phyloP scores from a whole-genome alignment of 92 coral and sea anemone species.

The Epizoanthus ramosus region DNA sequence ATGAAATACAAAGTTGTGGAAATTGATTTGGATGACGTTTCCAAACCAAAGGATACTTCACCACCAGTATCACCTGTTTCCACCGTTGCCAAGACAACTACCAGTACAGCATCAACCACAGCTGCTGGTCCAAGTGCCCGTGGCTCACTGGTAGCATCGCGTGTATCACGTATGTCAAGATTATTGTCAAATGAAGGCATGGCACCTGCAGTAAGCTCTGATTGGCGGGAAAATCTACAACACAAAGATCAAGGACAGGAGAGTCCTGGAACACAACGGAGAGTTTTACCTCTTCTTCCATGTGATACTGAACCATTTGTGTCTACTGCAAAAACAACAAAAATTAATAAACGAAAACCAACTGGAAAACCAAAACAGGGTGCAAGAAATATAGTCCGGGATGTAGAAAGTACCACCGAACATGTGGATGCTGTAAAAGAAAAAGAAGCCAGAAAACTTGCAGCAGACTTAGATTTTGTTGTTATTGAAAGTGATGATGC shows the following conservation, averaged over 20 bases:
- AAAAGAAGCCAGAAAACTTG: slow-evolving; percentile 42
- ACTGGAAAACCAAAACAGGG: slow-evolving; percentile 62
- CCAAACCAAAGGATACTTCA: slow-evolving; percentile 13
- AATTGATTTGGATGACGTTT: slow-evolving; percentile 68
- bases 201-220: slow-evolving; percentile 25
- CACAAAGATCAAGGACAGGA: slow-evolving; percentile 39
- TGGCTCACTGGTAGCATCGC: slow-evolving; percentile 67
- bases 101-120: slow-evolving; percentile 1
- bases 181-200: slow-evolving; percentile 69
- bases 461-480: slow-evolving; percentile 69
- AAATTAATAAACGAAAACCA: slow-evolving; percentile 62
- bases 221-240: slow-evolving; percentile 16
- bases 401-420: slow-evolving; percentile 6
- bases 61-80: slow-evolving; percentile 23
- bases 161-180: slow-evolving; percentile 69
- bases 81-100: slow-evolving; percentile 30
- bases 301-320: slow-evolving; percentile 66
- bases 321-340: slow-evolving; percentile 82
- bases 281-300: slow-evolving; percentile 75
- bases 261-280: slow-evolving; percentile 68
- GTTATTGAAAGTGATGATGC: slow-evolving; percentile 64
- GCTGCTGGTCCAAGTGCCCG: slow-evolving; percentile 18
- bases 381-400: slow-evolving; percentile 36
- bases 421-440: slow-evolving; percentile 10
- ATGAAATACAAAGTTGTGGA: slow-evolving; percentile 78